phyloP scores from a whole-genome alignment of 2,888 invertebrate genomes.

The Apodemia duryi region DNA sequence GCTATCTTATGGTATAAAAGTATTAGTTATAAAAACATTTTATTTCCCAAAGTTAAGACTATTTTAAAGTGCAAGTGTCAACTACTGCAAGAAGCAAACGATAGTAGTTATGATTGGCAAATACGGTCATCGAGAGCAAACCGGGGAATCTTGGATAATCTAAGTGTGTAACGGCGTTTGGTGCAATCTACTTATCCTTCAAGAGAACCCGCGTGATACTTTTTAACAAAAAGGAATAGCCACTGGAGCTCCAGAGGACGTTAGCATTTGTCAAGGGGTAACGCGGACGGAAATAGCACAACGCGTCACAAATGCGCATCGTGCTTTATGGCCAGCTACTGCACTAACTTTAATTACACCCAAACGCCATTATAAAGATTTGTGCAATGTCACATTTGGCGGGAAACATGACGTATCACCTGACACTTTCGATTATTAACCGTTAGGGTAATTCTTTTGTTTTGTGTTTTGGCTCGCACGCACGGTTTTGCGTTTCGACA shows the following conservation, averaged over 20 bases:
- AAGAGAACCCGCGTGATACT: too few relatives aligned
- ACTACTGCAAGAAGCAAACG: too few relatives aligned
- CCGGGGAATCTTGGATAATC: too few relatives aligned
- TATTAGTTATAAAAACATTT: too few relatives aligned
- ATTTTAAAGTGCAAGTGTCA: too few relatives aligned
- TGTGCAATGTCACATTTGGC: constrained; percentile 68
- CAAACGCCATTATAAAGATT: constrained; percentile 65
- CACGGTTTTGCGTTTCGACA: neutral
- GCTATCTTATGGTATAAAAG: too few relatives aligned
- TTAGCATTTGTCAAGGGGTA: constrained; percentile 76
- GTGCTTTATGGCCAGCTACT: constrained; percentile 71
- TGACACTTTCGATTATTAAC: constrained; percentile 29
- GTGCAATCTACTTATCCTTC: too few relatives aligned
- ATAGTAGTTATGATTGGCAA: too few relatives aligned
- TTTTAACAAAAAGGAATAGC: neutral
- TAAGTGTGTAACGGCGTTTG: too few relatives aligned
- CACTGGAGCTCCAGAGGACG: constrained; percentile 47
- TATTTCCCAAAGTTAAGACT: too few relatives aligned
- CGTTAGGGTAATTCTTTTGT: constrained; percentile 19
- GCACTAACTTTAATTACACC: constrained; percentile 64
- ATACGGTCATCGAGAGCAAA: too few relatives aligned
- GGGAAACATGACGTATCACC: constrained; percentile 59
- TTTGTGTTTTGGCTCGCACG: neutral
- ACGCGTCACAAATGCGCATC: constrained; percentile 68
- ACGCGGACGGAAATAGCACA: constrained; percentile 67